phyloP scores from a whole-genome alignment of 2,888 invertebrate genomes.

The Endomychus coccineus region DNA sequence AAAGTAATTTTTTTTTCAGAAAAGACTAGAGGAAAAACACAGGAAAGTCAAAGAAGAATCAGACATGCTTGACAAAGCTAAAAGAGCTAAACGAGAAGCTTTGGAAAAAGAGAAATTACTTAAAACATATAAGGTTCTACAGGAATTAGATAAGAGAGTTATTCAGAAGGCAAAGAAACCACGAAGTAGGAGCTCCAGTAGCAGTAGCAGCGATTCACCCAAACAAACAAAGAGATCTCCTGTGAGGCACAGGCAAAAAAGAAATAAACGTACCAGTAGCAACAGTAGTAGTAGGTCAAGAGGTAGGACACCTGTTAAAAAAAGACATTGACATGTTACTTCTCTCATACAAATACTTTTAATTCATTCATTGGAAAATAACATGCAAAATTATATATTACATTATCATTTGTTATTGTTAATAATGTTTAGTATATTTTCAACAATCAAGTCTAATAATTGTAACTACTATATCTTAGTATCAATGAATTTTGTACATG shows the following conservation, averaged over 20 bases:
- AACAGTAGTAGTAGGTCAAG: slow-evolving; percentile 24
- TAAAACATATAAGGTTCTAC: slow-evolving; percentile 41
- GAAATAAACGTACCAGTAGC: slow-evolving; percentile 12
- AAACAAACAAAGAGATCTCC: slow-evolving; percentile 23
- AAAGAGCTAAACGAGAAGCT: slow-evolving; percentile 41
- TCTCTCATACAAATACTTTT: too few species aligned
- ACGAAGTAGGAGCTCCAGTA: slow-evolving; percentile 26
- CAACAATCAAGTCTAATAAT: too few species aligned
- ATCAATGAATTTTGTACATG: too few species aligned
- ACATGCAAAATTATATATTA: too few species aligned
- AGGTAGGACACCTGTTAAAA: slow-evolving; percentile 15
- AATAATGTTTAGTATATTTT: too few species aligned
- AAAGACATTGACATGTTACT: slow-evolving; percentile 15
- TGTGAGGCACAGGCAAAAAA: slow-evolving; percentile 16
- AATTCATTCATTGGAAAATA: too few species aligned
- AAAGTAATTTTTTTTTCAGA: slow-evolving; percentile 18
- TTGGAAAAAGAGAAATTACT: slow-evolving; percentile 42
- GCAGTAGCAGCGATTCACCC: slow-evolving; percentile 30
- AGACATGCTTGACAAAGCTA: slow-evolving; percentile 43
- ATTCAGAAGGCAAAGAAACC: slow-evolving; percentile 19
- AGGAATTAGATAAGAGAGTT: slow-evolving; percentile 37
- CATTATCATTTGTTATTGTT: too few species aligned
- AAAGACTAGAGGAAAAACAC: slow-evolving; percentile 38
- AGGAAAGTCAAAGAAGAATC: slow-evolving; percentile 43
- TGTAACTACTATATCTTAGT: too few species aligned